Evolutionary conservation across 2,888 invertebrate genomes (phyloP).

Genomic region (Allacma fusca): DNA sequence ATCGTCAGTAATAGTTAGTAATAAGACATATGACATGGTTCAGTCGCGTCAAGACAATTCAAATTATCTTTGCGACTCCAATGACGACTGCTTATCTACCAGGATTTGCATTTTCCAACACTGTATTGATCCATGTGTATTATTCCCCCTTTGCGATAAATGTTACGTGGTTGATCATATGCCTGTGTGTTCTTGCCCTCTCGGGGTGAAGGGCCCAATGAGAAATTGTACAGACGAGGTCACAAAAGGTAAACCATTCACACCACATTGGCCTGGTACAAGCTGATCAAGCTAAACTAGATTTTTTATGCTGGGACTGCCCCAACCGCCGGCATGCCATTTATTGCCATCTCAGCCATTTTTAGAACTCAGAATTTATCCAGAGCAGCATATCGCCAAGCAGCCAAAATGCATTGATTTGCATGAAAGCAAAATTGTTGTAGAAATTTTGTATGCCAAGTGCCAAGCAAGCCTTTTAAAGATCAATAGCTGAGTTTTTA

Average conservation of each 20-base stretch:
- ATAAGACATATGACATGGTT: not conserved
- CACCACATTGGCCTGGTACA: slow-evolving; percentile 13
- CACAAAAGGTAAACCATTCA: slow-evolving; percentile 54
- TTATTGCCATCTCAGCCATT: slow-evolving; percentile 27
- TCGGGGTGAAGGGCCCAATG: slow-evolving; percentile 74
- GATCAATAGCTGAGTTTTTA: not conserved
- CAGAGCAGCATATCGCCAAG: not conserved
- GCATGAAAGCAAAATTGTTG: slow-evolving; percentile 20
- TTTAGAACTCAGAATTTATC: slow-evolving; percentile 4
- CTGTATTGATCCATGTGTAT: slow-evolving; percentile 74
- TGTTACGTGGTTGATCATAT: slow-evolving; percentile 70
- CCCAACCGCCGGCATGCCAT: slow-evolving; percentile 42
- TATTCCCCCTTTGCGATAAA: slow-evolving; percentile 64
- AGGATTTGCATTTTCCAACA: slow-evolving; percentile 57
- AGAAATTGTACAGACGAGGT: slow-evolving; percentile 52
- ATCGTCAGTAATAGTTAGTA: not conserved
- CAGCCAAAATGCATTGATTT: slow-evolving; percentile 7
- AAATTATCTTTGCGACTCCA: slow-evolving; percentile 52
- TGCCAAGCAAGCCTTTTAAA: not conserved
- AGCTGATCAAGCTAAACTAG: slow-evolving; percentile 23
- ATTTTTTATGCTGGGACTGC: slow-evolving; percentile 24
- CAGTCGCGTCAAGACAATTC: slow-evolving; percentile 24
- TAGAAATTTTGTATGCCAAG: not conserved
- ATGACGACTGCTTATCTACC: slow-evolving; percentile 51
- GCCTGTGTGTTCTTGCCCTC: slow-evolving; percentile 63